Percentiles rank a stretch among this genome's conserved stretches.
Conservation (phyloP, 2,113 vertebrate genomes). For the Oreochromis spilurus region DNA sequence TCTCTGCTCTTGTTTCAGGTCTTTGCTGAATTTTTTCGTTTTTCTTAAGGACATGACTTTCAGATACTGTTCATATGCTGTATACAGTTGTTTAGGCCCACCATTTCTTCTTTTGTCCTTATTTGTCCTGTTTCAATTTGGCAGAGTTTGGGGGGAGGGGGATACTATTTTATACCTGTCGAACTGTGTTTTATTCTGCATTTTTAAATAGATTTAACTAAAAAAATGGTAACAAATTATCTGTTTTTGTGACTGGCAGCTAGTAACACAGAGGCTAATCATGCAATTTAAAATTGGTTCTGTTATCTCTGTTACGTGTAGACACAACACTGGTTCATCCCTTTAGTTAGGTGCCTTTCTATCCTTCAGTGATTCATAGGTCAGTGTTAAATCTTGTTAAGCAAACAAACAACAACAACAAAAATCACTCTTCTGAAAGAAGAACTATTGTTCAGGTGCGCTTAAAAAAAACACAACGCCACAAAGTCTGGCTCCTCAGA, state of each 20-base stretch:
- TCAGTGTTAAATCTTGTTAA: neutral
- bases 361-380: neutral
- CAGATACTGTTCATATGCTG: neutral
- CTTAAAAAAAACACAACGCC: neutral
- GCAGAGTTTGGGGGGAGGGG: fast-evolving
- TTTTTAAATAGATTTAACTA: neutral
- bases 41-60: neutral
- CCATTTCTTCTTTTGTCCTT: neutral
- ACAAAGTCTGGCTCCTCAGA: neutral
- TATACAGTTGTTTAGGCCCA: neutral
- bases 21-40: neutral
- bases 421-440: neutral
- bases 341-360: neutral
- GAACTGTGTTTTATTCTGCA: neutral
- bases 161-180: neutral
- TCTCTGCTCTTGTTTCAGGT: neutral
- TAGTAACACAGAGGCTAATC: neutral
- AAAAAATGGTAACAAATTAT: neutral
- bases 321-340: neutral
- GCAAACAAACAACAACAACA: neutral
- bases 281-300: neutral
- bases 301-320: neutral
- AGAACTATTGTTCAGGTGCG: neutral
- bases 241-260: neutral
- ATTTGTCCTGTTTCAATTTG: neutral